Evolutionary conservation across 2,888 invertebrate species (phyloP), one percentile per base, ranked within the genome.

Genomic region (Chironomus tentans): DNA sequence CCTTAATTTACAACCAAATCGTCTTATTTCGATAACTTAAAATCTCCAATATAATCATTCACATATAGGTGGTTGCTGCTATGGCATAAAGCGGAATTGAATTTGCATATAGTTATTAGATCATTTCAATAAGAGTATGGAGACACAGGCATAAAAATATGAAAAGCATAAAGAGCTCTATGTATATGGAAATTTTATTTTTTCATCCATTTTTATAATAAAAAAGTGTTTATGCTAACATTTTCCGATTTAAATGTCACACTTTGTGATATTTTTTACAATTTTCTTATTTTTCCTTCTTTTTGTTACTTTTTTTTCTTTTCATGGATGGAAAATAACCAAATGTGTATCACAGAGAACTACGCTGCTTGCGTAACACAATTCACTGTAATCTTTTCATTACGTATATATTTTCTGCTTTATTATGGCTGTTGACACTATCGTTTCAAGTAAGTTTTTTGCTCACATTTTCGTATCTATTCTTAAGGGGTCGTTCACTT

Each of bases 351-450:
- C 2, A 38, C 88, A 97, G 97, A 84, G 95, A 95, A 84, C 88
- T 97, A 77, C 88, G 94, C 82, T 97, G 97, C 85, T 86, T 97
- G 78, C 87, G 97, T 78, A 97, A 97, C 83, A 93, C 92, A 79
- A 97, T 97, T 80, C 97, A 97, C 84, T 94, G 94, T 80, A 96
- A 97, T 85, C 88, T 98, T 79, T 95, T 97, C 89, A 87, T 93
- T 80, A 95, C 96, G 0, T 97, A 97, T 82, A 92, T 97, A 80
- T 85, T 96, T 79, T 91, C 93, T 61, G 94, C 94, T 78, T 87
- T 93, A 79, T 88, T 93, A 83, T 98, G 97, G 97, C 91, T 97
- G 78, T 86, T 94, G 79, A 93, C 91, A 77, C 87, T 92, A 81
- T 89, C 89, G 78, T 86, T 92, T 82, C 92, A 92, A 87, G 92